phyloP scores from a whole-genome alignment of 2,888 invertebrate genomes.

The Xanthorhoe spadicearia region DNA sequence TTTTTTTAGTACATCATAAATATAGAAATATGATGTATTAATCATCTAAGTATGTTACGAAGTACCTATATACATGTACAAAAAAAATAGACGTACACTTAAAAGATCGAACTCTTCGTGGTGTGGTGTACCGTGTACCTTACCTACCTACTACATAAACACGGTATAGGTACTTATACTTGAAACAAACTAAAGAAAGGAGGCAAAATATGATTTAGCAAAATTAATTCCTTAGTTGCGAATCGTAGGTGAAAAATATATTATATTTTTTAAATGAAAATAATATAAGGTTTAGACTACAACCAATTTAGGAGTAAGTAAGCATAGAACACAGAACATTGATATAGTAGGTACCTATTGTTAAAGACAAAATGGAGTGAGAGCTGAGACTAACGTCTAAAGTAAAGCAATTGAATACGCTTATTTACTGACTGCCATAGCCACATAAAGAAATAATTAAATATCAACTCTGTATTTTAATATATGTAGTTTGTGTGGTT shows the following conservation, averaged over 20 bases:
- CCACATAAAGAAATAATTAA: background rate
- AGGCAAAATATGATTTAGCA: no score
- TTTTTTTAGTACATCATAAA: no score
- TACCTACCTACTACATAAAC: no score
- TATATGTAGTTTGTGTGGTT: background rate
- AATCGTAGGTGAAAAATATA: background rate
- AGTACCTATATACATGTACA: no score
- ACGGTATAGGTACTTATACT: background rate
- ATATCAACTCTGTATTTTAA: background rate
- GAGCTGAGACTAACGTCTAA: background rate
- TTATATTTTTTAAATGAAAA: background rate
- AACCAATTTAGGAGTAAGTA: background rate
- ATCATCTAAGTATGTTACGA: no score
- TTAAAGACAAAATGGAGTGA: background rate
- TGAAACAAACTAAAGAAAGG: background rate
- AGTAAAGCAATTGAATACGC: constrained; percentile 10
- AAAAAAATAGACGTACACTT: no score
- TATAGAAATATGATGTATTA: no score
- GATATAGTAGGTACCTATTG: background rate
- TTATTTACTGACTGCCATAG: constrained; percentile 15
- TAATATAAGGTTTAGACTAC: background rate
- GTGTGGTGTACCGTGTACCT: no score
- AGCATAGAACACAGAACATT: background rate
- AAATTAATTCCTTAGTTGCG: no score
- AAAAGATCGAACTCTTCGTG: no score